Conservation (phyloP, 2,888 invertebrate species). For the Chrysolina haemoptera region DNA sequence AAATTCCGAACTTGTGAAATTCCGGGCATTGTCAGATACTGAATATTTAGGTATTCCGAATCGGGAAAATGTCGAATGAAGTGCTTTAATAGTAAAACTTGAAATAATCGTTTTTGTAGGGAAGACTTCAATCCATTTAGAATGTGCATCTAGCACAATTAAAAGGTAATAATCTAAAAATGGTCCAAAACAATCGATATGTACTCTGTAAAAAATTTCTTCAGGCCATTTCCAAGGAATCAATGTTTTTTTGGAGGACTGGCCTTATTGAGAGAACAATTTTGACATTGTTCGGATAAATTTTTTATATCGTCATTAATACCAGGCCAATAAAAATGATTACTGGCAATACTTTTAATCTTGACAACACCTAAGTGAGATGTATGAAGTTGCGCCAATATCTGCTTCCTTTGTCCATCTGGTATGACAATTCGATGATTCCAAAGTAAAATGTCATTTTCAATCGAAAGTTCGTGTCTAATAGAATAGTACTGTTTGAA, state of each 20-base stretch:
- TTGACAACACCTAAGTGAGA: slow-evolving; percentile 57
- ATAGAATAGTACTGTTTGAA: slow-evolving; percentile 26
- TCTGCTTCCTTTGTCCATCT: slow-evolving; percentile 28
- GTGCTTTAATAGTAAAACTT: background rate
- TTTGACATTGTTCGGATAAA: slow-evolving; percentile 11
- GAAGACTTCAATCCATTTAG: slow-evolving; percentile 8
- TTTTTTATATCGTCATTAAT: slow-evolving; percentile 31
- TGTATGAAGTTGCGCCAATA: slow-evolving; percentile 52
- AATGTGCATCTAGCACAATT: background rate
- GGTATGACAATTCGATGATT: slow-evolving; percentile 37
- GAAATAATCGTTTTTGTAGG: background rate
- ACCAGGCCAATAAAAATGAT: slow-evolving; percentile 32
- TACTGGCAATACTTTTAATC: slow-evolving; percentile 55
- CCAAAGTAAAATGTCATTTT: slow-evolving; percentile 29
- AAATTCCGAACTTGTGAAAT: slow-evolving; percentile 9
- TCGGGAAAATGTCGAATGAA: slow-evolving; percentile 5
- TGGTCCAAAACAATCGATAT: too few species aligned
- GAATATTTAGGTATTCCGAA: too few species aligned
- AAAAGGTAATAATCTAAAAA: background rate
- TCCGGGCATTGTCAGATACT: too few species aligned
- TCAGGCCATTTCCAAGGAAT: too few species aligned
- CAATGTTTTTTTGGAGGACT: too few species aligned
- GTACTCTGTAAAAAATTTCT: too few species aligned
- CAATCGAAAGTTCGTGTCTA: slow-evolving; percentile 29
- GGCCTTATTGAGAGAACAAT: too few species aligned